Evolutionary conservation across 2,797 vertebrate genomes (phyloP).

Genomic region (Halcyon leucocephala): DNA sequence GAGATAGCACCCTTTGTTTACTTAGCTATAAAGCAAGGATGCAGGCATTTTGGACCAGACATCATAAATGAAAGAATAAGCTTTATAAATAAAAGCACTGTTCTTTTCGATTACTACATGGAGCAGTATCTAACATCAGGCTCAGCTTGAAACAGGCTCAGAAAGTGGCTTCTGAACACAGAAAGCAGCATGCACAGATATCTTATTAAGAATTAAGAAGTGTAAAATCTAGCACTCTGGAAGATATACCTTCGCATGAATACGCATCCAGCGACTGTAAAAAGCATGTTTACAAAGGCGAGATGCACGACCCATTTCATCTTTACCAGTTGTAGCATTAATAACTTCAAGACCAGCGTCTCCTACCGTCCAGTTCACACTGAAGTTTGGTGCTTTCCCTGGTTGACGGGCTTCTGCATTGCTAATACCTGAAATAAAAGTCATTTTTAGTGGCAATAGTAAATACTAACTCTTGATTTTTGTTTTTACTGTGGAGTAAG

Average conservation of each 20-base stretch:
- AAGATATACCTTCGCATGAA: slow-evolving; percentile 89
- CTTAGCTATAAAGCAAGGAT: background rate
- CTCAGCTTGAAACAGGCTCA: background rate
- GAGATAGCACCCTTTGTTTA: background rate
- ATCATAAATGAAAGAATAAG: background rate
- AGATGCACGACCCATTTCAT: slow-evolving; percentile 94
- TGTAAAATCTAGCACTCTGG: accelerated
- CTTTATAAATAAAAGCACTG: background rate
- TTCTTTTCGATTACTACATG: background rate
- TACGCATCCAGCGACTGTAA: slow-evolving; percentile 94
- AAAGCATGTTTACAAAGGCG: slow-evolving; percentile 95
- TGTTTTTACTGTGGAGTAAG: background rate
- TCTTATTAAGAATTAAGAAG: accelerated
- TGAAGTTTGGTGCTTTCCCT: slow-evolving; percentile 97
- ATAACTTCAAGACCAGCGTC: slow-evolving; percentile 91
- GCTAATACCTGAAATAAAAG: slow-evolving; percentile 88
- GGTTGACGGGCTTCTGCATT: slow-evolving; percentile 96
- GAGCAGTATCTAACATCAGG: background rate
- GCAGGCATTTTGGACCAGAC: background rate
- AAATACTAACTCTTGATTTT: background rate
- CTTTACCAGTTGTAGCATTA: slow-evolving; percentile 95
- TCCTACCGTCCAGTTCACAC: slow-evolving; percentile 95
- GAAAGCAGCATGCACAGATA: accelerated
- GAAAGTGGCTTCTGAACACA: background rate
- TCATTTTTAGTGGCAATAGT: accelerated